Evolutionary conservation across 2,888 invertebrate genomes (phyloP).

Genomic region (Koerneria pararmatus): DNA sequence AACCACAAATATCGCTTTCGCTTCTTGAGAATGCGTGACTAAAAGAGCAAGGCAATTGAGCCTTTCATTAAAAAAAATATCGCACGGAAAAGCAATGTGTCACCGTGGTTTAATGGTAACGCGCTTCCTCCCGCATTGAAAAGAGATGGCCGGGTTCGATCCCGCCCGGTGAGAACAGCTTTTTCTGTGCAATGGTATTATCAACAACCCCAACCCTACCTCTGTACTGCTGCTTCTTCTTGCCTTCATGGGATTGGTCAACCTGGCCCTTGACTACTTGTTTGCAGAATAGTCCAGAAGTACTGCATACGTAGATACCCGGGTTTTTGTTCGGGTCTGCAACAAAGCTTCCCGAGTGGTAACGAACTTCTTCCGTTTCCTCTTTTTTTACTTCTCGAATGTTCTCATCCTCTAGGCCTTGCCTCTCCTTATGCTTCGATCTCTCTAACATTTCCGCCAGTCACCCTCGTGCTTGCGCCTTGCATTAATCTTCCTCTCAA

Average conservation of each 20-base stretch:
- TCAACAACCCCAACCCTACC: constrained; percentile 4
- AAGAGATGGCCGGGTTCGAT: too few relatives aligned
- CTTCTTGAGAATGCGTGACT: too few relatives aligned
- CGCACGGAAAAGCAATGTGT: neutral
- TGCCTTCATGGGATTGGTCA: neutral
- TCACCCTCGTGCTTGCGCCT: neutral
- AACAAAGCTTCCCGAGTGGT: constrained; percentile 6
- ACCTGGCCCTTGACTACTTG: constrained; percentile 29
- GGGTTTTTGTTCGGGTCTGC: constrained; percentile 30
- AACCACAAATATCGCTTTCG: too few relatives aligned
- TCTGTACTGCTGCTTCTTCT: constrained; percentile 25
- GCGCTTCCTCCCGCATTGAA: too few relatives aligned
- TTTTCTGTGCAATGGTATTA: neutral
- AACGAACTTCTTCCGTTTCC: neutral
- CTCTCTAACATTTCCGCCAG: too few relatives aligned
- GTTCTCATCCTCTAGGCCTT: too few relatives aligned
- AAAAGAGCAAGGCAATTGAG: too few relatives aligned
- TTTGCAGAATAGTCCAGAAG: constrained; percentile 36
- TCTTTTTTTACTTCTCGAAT: too few relatives aligned
- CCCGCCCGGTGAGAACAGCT: neutral
- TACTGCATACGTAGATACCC: constrained; percentile 35
- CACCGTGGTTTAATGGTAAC: too few relatives aligned
- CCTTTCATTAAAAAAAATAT: neutral
- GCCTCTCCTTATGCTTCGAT: too few relatives aligned
- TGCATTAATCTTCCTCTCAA: neutral